Evolutionary conservation across 2,888 invertebrate species (phyloP), one percentile per base, ranked within the genome.

Genomic region (Neoitamus cyanurus): DNA sequence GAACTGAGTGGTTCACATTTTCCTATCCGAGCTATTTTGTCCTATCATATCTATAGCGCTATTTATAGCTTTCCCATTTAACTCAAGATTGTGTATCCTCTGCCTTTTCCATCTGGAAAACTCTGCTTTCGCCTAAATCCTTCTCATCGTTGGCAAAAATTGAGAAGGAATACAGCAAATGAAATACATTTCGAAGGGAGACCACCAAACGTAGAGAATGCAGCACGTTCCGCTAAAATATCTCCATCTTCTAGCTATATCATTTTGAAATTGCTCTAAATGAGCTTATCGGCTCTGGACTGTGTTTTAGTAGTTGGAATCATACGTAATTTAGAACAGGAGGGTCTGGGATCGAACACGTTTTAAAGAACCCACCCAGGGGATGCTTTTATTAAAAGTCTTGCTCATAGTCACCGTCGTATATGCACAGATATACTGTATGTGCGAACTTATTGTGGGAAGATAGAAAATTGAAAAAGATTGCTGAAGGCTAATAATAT

Each of bases 281-380:
- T 75, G 37, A 75, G 75, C 75, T 75, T 75, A 75, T 75, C 75
- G 75, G 75, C 25, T 75, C 37, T 37, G 37, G 75, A 20, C 48
- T 28, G 5, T 25, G 20, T 37, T 37, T 25, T 75, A 37, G 70
- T 70, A 34, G 48, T 37, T 28, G 11, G 20, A 75, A 75, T 9
- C 25, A 11, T 75, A 28, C 37, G 15, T 75, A 75, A 75, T 13
- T 37, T 37, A 13, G 37, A 37, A 9, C 20, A 75, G n/a, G 3
- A 36, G 13, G 37, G 75, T 37, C 37, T 15, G 25, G 25, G 11
- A n/a, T n/a, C 13, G 20, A 42, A 75, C 9, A 0, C 20, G 7
- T 20, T 28, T 70, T 30, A 70, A 31, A 28, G 7, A 30, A 70
- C 28, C 70, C 30, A 9, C 30, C 70, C 9, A 20, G 25, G 68